A percentile compares a stretch with the other conserved stretches of the same genome.
Conservation (phyloP, 1,140 invertebrate genomes). For the Dreissena rostriformis region DNA sequence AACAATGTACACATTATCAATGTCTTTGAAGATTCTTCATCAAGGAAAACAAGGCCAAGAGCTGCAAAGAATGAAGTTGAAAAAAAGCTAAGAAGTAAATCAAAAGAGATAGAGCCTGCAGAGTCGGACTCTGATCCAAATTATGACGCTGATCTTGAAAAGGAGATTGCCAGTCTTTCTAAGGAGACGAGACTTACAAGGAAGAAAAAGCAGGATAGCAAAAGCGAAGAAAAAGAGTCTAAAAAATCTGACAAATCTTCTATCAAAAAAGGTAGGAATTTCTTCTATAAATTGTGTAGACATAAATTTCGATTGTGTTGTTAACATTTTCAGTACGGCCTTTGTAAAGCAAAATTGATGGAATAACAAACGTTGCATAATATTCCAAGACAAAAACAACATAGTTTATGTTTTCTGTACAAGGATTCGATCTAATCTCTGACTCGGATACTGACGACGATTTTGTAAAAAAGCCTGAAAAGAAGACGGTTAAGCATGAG, state of each 20-base stretch:
- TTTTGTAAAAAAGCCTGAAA: neutral
- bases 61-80: neutral
- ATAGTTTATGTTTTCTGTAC: no score
- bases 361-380: no score
- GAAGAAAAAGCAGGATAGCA: constrained; percentile 26
- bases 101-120: constrained; percentile 8
- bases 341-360: no score
- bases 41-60: neutral
- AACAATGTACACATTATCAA: no score
- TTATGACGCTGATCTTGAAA: constrained; percentile 49
- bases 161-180: constrained; percentile 46
- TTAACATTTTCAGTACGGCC: no score
- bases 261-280: no score
- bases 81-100: constrained; percentile 25
- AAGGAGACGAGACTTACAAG: constrained; percentile 45
- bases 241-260: no score
- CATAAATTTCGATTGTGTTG: no score
- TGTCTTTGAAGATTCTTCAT: neutral
- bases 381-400: no score
- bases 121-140: constrained; percentile 33
- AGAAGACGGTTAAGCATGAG: neutral
- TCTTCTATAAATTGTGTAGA: no score
- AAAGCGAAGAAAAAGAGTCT: neutral
- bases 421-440: no score
- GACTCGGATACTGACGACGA: no score